Conservation (phyloP, 1,140 invertebrate genomes). For the Brachystomella parvula region DNA sequence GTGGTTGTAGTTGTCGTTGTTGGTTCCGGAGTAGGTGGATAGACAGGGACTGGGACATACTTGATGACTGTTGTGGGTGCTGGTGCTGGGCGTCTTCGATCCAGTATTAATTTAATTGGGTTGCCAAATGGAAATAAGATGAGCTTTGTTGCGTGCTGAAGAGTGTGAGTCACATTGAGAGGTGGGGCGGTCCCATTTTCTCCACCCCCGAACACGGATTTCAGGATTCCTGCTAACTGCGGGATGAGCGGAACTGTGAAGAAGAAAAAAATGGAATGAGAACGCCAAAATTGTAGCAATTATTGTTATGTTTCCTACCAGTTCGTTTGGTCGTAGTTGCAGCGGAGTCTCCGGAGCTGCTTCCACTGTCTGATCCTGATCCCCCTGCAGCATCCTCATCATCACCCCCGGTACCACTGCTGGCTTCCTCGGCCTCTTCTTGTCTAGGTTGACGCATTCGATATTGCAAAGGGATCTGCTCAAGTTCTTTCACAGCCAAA, state of each 20-base stretch:
- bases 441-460: constrained; percentile 5
- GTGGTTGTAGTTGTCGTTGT: not conserved
- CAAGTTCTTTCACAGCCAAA: constrained; percentile 11
- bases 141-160: constrained; percentile 5
- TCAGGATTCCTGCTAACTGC: constrained; percentile 8
- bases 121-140: not conserved
- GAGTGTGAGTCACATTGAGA: constrained; percentile 2
- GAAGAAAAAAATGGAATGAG: not conserved
- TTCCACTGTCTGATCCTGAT: not conserved
- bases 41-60: constrained; percentile 1
- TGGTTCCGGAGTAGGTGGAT: not conserved
- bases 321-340: constrained; percentile 8
- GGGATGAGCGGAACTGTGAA: not conserved
- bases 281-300: not conserved
- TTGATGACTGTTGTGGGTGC: constrained; percentile 4
- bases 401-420: not conserved
- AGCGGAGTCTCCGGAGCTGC: not conserved
- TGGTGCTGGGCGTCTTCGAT: not conserved
- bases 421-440: constrained; percentile 1
- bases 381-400: not conserved
- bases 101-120: not conserved
- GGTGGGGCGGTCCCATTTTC: not conserved
- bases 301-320: not conserved
- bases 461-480: not conserved
- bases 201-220: constrained; percentile 3